These are phyloP conservation scores for Coendou prehensilis DNA, from an alignment of 2,797 vertebrate genomes.

Conservation along the genomic window DNA sequence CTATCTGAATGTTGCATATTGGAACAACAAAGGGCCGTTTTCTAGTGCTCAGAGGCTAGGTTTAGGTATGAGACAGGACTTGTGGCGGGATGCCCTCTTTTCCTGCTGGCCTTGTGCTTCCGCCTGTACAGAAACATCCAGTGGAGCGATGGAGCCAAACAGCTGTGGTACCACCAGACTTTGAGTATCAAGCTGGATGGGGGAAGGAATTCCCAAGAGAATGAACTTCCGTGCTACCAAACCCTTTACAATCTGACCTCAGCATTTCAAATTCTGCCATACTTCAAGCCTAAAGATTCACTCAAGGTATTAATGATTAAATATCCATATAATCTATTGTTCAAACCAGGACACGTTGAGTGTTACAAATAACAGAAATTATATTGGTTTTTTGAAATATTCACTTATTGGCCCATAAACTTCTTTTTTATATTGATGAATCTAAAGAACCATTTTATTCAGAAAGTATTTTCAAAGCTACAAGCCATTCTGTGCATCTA, in stretches of 20 bases:
- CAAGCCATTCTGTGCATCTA: constrained; percentile 37
- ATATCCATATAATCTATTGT: not conserved
- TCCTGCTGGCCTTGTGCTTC: not conserved
- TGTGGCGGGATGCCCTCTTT: not conserved
- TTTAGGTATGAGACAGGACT: not conserved
- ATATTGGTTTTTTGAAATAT: not conserved
- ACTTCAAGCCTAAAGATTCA: not conserved
- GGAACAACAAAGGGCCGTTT: not conserved
- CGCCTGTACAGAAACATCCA: not conserved
- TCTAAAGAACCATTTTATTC: constrained; percentile 22
- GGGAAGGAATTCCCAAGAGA: not conserved
- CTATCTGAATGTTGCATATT: not conserved
- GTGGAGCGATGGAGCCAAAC: not conserved
- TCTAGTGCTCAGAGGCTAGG: not conserved
- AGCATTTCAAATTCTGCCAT: not conserved
- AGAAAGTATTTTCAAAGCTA: not conserved
- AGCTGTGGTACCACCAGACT: no score
- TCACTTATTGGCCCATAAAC: not conserved
- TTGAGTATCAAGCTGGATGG: no score
- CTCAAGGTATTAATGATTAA: not conserved
- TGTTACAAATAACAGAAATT: not conserved
- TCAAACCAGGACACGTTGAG: not conserved
- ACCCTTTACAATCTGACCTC: not conserved
- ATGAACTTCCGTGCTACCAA: not conserved
- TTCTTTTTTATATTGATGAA: not conserved